Evolutionary conservation across 1,140 invertebrate species (phyloP), one percentile per base, ranked within the genome.

Genomic region (Teleogryllus occipitalis): DNA sequence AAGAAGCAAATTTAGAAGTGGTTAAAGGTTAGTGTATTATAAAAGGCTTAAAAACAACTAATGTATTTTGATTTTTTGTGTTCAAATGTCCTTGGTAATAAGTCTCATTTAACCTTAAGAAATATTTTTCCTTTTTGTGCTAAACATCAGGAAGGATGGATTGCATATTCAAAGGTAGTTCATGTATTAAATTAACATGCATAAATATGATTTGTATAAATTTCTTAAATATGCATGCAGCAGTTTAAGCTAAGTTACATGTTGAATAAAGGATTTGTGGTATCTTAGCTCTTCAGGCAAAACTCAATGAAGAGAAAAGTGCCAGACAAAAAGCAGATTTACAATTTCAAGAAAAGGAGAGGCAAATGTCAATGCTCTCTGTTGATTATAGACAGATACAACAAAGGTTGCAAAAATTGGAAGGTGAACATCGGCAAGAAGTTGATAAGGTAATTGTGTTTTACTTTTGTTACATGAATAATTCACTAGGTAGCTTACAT

Each of bases 351-450:
- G 96, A 98, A 84, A 95, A 96, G 83, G 97, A 98, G 85, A 89
- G 97, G 10, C 95, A 97, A 85, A 94, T 97, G 84, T 97, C 94
- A 8, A 97, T 98, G 93, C 87, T 98, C 0, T 94, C 93, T 21
- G 95, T 98, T 7, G 97, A 98, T 86, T 95, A 97, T 84, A 88
- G 95, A 10, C 96, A 98, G 87, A 93, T 97, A 81, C 94, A 97
- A 83, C 93, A 97, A 83, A 90, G 95, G 78, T 85, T 98, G 22
- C 93, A 97, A 84, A 97, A 97, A 85, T 86, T 96, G 2, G 95
- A 97, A 85, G 95, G 93, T 18, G 96, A 97, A 87, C 91, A 95
- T 84, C 89, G 94, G 21, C 94, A 96, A 85, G 79, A 80, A 77
- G 76, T 27, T 72, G 79, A 80, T 39, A 80, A 80, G 76, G 79